phyloP scores from a whole-genome alignment of 2,888 invertebrate genomes.

The Abscondita cerata region DNA sequence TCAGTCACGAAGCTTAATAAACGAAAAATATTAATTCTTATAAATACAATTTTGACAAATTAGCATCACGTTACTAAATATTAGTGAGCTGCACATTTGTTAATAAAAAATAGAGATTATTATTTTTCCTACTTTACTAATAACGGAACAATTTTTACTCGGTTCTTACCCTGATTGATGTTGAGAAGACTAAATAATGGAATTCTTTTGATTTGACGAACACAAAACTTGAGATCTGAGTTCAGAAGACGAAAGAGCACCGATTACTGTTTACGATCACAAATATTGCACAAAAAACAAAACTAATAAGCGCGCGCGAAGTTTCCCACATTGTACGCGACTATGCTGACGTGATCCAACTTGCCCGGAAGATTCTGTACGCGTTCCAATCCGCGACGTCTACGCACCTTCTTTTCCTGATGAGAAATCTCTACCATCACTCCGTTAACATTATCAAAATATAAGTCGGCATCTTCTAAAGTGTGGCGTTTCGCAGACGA shows the following conservation, averaged over 20 bases:
- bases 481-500: conserved; percentile 84
- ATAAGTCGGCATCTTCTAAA: conserved; percentile 81
- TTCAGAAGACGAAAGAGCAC: not conserved
- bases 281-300: conserved; percentile 16
- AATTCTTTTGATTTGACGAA: not conserved
- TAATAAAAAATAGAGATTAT: not conserved
- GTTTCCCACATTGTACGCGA: conserved; percentile 76
- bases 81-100: not conserved
- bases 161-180: not conserved
- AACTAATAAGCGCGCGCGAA: conserved; percentile 15
- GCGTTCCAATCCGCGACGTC: conserved; percentile 75
- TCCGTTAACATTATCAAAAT: conserved; percentile 66
- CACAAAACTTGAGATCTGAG: not conserved
- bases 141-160: not conserved
- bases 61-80: not conserved
- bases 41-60: not conserved
- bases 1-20: not conserved
- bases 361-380: conserved; percentile 80
- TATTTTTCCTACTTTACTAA: too few species aligned
- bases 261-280: too few species aligned
- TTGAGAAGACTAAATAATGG: not conserved
- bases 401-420: conserved; percentile 70
- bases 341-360: conserved; percentile 86
- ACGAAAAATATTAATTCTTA: too few species aligned
- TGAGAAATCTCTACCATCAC: conserved; percentile 66